Evolutionary conservation across 2,888 invertebrate genomes (phyloP).

Genomic region (Meta bourneti): DNA sequence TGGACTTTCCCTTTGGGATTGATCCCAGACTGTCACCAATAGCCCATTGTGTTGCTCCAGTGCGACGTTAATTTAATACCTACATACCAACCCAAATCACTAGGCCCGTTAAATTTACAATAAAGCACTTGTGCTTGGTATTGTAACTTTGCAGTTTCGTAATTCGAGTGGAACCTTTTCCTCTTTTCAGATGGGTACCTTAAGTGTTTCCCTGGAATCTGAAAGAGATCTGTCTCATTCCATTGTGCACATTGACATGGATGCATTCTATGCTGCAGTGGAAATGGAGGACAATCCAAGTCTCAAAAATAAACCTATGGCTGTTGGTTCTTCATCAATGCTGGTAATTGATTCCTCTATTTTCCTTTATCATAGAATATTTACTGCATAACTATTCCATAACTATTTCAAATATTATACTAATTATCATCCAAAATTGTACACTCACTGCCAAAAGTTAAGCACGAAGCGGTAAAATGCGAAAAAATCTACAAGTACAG

Average conservation of each 20-base stretch:
- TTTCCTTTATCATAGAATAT: background rate
- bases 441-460: no score
- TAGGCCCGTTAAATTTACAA: no score
- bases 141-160: no score
- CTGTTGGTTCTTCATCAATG: constrained; percentile 84
- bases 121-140: no score
- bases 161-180: no score
- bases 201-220: constrained; percentile 81
- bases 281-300: constrained; percentile 82
- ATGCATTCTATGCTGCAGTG: constrained; percentile 85
- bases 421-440: background rate
- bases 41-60: no score
- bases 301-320: constrained; percentile 83
- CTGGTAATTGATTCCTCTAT: constrained; percentile 80
- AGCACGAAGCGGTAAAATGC: no score
- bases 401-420: constrained; percentile 72
- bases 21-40: no score
- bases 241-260: constrained; percentile 85
- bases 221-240: constrained; percentile 81
- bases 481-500: no score
- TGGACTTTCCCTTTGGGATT: no score
- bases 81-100: no score
- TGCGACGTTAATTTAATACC: no score
- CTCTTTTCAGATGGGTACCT: constrained; percentile 81
- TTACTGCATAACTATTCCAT: constrained; percentile 82